phyloP scores from a whole-genome alignment of 2,888 invertebrate species.

The Agriopis marginaria region DNA sequence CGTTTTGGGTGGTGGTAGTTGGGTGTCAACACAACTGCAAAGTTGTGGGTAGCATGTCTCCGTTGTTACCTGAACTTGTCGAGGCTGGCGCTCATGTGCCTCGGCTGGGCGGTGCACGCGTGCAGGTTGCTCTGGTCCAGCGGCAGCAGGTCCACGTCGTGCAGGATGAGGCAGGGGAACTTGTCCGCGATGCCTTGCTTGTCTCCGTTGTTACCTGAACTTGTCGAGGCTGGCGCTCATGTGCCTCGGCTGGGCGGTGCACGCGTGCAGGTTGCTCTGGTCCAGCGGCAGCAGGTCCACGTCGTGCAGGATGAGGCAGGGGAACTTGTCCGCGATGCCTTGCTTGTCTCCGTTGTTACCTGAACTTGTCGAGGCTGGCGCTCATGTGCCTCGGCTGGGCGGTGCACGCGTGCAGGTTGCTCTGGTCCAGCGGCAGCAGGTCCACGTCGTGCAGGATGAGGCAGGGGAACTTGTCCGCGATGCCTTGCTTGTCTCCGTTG shows the following conservation, averaged over 20 bases:
- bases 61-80: slow-evolving; percentile 87
- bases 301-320: slow-evolving; percentile 96
- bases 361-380: slow-evolving; percentile 93
- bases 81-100: slow-evolving; percentile 95
- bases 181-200: slow-evolving; percentile 88
- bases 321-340: slow-evolving; percentile 90
- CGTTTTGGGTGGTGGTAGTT: too few species aligned
- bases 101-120: slow-evolving; percentile 91
- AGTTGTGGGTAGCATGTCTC: too few species aligned
- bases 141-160: slow-evolving; percentile 96
- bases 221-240: slow-evolving; percentile 95
- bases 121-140: slow-evolving; percentile 93
- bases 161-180: slow-evolving; percentile 94
- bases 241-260: slow-evolving; percentile 92
- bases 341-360: slow-evolving; percentile 68
- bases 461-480: slow-evolving; percentile 91
- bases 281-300: slow-evolving; percentile 95
- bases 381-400: slow-evolving; percentile 94
- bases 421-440: slow-evolving; percentile 92
- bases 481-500: slow-evolving; percentile 85
- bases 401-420: slow-evolving; percentile 94
- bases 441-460: slow-evolving; percentile 97
- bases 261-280: slow-evolving; percentile 93
- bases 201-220: slow-evolving; percentile 69
- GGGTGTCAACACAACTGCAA: too few species aligned